A percentile compares a stretch with the other conserved stretches of the same genome.
These are phyloP conservation scores for Syngnathus floridae DNA, from an alignment of 2,113 vertebrate genomes.

Conservation along the genomic window DNA sequence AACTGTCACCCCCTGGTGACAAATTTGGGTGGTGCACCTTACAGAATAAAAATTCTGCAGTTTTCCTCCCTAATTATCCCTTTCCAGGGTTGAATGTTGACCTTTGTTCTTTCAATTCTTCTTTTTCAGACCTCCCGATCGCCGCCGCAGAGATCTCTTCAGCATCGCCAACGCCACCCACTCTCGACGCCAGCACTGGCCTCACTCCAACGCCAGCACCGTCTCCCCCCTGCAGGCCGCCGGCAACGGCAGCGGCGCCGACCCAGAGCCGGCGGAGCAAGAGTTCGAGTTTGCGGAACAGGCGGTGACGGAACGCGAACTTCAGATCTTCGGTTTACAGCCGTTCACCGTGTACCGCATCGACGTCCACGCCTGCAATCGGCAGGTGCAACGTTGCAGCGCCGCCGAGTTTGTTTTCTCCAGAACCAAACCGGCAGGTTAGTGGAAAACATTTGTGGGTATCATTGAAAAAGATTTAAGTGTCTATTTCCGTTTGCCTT, in stretches of 20 bases:
- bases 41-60: no score
- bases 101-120: neutral
- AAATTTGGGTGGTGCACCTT: neutral
- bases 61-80: no score
- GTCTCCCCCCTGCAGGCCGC: conserved; percentile 40
- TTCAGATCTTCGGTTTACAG: conserved; percentile 81
- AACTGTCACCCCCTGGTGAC: neutral
- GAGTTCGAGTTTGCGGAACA: conserved; percentile 83
- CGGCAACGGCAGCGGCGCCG: conserved; percentile 61
- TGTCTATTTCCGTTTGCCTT: neutral
- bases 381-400: conserved; percentile 85
- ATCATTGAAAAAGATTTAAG: neutral
- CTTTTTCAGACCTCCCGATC: conserved; percentile 68
- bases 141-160: conserved; percentile 83
- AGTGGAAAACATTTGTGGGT: conserved; percentile 10
- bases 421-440: conserved; percentile 93
- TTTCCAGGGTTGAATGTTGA: neutral
- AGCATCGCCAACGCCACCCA: conserved; percentile 76
- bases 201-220: conserved; percentile 59
- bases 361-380: conserved; percentile 93
- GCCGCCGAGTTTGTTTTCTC: conserved; percentile 93
- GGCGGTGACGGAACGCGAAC: conserved; percentile 78
- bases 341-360: conserved; percentile 95
- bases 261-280: conserved; percentile 61
- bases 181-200: conserved; percentile 27